These are phyloP conservation scores for Periphyllus acericola DNA, from an alignment of 2,888 invertebrate species.

Conservation along the genomic window DNA sequence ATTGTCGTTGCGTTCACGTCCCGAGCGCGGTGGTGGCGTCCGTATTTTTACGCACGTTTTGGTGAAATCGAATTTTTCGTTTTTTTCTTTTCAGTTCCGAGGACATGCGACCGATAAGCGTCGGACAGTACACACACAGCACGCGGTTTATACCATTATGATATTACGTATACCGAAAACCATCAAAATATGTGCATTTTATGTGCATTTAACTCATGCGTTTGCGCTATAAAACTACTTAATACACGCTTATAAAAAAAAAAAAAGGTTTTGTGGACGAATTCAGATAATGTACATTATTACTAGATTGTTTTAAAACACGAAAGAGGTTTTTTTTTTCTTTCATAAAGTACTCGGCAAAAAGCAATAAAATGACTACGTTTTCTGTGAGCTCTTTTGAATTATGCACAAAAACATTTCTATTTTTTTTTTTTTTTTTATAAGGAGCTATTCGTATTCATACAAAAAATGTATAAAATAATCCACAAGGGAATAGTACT, in stretches of 20 bases:
- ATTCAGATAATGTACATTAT: conserved; percentile 31
- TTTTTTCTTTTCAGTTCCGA: neutral
- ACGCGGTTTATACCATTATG: too few relatives aligned
- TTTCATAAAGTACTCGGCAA: neutral
- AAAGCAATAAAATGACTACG: conserved; percentile 35
- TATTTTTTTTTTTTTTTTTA: neutral
- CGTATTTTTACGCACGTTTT: too few relatives aligned
- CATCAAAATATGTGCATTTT: neutral
- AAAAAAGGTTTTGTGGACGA: conserved; percentile 6
- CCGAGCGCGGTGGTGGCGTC: neutral
- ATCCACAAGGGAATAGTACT: conserved; percentile 28
- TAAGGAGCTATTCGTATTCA: conserved; percentile 44
- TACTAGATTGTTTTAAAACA: conserved; percentile 53
- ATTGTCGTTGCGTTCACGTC: neutral
- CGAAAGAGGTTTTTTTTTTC: conserved; percentile 25
- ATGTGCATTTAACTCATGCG: conserved; percentile 26
- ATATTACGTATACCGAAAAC: neutral
- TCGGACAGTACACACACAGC: too few relatives aligned
- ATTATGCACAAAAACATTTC: conserved; percentile 35
- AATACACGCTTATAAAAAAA: conserved; percentile 35
- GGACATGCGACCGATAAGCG: neutral
- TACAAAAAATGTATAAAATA: conserved; percentile 17
- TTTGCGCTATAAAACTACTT: conserved; percentile 40
- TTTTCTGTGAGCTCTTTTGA: conserved; percentile 43
- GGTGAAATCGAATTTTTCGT: neutral